phyloP scores from a whole-genome alignment of 2,113 vertebrate species.

The Hemiscyllium ocellatum region DNA sequence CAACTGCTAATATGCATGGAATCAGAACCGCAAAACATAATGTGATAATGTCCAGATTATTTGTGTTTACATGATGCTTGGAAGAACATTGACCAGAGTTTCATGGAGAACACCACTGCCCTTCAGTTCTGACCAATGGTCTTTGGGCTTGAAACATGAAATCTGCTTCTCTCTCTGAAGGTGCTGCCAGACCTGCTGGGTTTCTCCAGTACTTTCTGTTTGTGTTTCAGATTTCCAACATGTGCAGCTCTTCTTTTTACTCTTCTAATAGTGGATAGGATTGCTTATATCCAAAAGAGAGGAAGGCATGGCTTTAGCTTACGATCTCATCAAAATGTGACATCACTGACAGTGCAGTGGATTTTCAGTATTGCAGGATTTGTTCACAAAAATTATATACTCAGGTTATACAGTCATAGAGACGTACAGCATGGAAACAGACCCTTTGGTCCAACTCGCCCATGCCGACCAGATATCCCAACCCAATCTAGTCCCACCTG shows the following conservation, averaged over 20 bases:
- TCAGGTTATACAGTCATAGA: not conserved
- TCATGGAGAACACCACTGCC: not conserved
- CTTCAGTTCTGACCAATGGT: not conserved
- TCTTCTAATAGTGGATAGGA: not conserved
- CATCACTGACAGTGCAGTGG: not conserved
- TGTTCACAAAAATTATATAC: not conserved
- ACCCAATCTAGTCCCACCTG: too few relatives aligned
- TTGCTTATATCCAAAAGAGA: not conserved
- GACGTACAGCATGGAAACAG: too few relatives aligned
- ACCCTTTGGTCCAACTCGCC: too few relatives aligned
- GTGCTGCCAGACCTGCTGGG: too few relatives aligned
- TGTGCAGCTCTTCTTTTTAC: too few relatives aligned
- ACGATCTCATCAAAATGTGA: not conserved
- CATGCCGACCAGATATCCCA: too few relatives aligned
- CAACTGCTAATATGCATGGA: not conserved
- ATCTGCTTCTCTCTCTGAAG: too few relatives aligned
- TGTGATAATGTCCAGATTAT: not conserved
- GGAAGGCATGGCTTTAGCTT: not conserved
- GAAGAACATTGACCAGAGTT: not conserved
- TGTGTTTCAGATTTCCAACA: too few relatives aligned
- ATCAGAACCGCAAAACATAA: not conserved
- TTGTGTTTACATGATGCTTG: not conserved
- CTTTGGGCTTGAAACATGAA: too few relatives aligned
- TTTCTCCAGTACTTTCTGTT: too few relatives aligned
- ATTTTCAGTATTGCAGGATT: not conserved